Conservation (phyloP, 2,797 vertebrate species). For the Sparus aurata region DNA sequence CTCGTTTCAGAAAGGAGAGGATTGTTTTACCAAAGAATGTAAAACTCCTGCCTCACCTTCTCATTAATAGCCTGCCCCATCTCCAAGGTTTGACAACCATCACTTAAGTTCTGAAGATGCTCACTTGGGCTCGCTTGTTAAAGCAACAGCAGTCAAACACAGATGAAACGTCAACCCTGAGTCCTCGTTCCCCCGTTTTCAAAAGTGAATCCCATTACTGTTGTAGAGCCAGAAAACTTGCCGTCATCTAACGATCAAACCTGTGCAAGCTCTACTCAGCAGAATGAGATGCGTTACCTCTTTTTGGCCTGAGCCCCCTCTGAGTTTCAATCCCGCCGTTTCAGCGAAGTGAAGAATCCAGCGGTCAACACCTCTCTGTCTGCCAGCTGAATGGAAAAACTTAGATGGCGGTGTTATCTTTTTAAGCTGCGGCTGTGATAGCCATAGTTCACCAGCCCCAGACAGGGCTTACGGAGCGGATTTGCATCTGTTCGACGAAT, state of each 20-base stretch:
- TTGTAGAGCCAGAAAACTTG: neutral
- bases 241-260: neutral
- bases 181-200: neutral
- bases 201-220: neutral
- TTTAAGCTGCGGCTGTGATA: slow-evolving; percentile 24
- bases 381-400: slow-evolving; percentile 19
- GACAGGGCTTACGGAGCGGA: neutral
- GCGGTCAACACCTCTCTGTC: slow-evolving; percentile 31
- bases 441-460: slow-evolving; percentile 5
- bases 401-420: slow-evolving; percentile 31
- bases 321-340: slow-evolving; percentile 10
- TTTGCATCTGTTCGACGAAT: slow-evolving; percentile 35
- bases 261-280: neutral
- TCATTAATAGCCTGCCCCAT: neutral
- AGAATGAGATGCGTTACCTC: too few relatives aligned
- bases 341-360: slow-evolving; percentile 38
- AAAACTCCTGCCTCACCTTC: neutral
- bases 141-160: neutral
- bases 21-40: neutral
- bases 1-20: neutral
- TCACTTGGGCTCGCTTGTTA: neutral
- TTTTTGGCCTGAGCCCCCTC: neutral
- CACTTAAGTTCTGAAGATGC: neutral
- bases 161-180: slow-evolving; percentile 6
- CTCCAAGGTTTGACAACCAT: neutral